Evolutionary conservation across 2,797 vertebrate genomes (phyloP), one percentile per base, ranked within the genome.

Genomic region (Potorous gilbertii): DNA sequence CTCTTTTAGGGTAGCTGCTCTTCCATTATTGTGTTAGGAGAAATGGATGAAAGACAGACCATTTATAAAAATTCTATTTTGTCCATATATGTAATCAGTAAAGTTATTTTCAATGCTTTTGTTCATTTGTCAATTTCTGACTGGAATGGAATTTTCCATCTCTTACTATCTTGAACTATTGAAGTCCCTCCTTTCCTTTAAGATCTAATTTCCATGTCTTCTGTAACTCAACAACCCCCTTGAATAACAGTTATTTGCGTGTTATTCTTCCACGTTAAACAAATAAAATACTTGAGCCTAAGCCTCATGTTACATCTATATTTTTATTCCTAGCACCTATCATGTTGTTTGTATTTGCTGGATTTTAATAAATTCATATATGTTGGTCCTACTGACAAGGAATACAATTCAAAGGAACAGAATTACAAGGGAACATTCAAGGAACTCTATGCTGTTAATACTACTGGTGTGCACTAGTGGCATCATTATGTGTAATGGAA

Each of bases 371-470:
- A n/a, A 27, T 90, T 93, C 94, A 16, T 40, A 93, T 94, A 54
- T 92, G 10, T 92, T 94, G 56, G 56, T 81, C 81, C 91, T 87
- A 57, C 90, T 40, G 96, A 28, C 0, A 89, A 94, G 16, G 62
- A 57, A 28, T 56, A 91, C 74, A 66, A 92, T 54, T 40, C 46
- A 91, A 95, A 52, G n/a, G 12, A n/a, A 55, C 91, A 94, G 34
- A 92, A 57, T 89, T 66, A 89, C 56, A 93, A 93, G 57, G 66
- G 6, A 90, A 92, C 12, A 97, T 55, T 95, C 56, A 94, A 59
- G 62, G 62, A 66, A 66, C 34, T 66, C 4, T 66, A 66, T 16
- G 54, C n/a, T 95, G 56, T 87, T 95, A 93, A 90, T 50, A 18
- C 52, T 55, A 11, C 0, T 94, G 66, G n/a, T 5, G 92, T 62